A percentile compares a stretch with the other conserved stretches of the same genome.
Evolutionary conservation across 2,888 invertebrate genomes (phyloP).

Genomic region (Lochmaea capreae): DNA sequence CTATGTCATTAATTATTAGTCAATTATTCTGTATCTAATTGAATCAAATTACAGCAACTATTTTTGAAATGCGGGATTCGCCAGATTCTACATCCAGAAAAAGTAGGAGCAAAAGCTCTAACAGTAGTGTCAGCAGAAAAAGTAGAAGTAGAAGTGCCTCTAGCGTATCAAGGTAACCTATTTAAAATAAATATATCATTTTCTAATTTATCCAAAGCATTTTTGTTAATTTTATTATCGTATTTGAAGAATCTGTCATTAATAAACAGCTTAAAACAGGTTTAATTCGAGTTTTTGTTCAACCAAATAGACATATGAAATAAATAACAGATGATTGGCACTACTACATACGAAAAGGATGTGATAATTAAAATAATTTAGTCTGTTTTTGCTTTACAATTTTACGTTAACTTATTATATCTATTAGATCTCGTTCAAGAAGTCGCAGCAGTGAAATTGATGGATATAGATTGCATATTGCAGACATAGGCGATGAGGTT

Average conservation of each 20-base stretch:
- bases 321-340: too few species aligned
- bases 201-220: neutral
- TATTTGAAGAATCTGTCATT: too few species aligned
- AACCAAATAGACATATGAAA: too few species aligned
- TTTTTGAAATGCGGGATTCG: constrained; percentile 48
- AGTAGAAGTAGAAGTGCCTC: constrained; percentile 52
- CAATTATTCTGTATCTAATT: neutral
- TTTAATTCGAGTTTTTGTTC: too few species aligned
- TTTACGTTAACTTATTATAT: constrained; percentile 7
- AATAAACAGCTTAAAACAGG: too few species aligned
- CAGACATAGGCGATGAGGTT: constrained; percentile 68
- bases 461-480: constrained; percentile 67
- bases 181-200: neutral
- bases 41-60: neutral
- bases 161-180: constrained; percentile 42
- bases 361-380: too few species aligned
- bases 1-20: too few species aligned
- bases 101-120: constrained; percentile 60
- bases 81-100: constrained; percentile 52
- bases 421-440: constrained; percentile 60
- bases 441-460: constrained; percentile 63
- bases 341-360: too few species aligned
- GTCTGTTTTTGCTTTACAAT: neutral
- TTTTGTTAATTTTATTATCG: too few species aligned
- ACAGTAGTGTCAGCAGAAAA: constrained; percentile 56